Conservation (phyloP, 2,113 vertebrate genomes). For the Onychostruthus taczanowskii region DNA sequence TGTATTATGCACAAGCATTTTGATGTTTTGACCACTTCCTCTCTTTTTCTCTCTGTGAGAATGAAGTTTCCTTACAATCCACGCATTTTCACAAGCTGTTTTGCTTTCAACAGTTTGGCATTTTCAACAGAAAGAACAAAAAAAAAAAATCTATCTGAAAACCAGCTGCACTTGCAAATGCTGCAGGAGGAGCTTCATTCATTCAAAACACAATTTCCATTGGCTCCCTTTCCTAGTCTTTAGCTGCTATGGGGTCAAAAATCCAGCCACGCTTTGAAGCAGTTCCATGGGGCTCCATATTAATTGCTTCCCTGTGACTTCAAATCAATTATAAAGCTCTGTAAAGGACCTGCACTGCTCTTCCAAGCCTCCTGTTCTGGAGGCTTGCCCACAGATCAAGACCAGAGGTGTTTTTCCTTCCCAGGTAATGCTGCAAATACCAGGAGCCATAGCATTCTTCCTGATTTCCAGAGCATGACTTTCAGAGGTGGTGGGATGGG, state of each 20-base stretch:
- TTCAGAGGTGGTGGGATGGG: neutral
- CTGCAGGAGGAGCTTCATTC: slow-evolving; percentile 12
- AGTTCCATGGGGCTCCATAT: neutral
- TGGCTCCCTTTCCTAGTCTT: neutral
- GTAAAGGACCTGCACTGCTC: neutral
- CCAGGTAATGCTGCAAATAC: neutral
- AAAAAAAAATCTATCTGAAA: slow-evolving; percentile 9
- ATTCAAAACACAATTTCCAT: slow-evolving; percentile 36
- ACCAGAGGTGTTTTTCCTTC: neutral
- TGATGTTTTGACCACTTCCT: slow-evolving; percentile 68
- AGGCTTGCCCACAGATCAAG: neutral
- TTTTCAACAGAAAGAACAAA: slow-evolving; percentile 30
- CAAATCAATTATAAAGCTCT: neutral
- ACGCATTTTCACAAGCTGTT: slow-evolving; percentile 51
- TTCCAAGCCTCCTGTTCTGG: neutral
- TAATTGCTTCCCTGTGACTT: slow-evolving; percentile 24
- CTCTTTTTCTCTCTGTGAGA: slow-evolving; percentile 35
- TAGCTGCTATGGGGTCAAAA: neutral
- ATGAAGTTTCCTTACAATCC: slow-evolving; percentile 39
- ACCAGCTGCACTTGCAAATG: slow-evolving; percentile 63
- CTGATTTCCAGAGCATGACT: neutral
- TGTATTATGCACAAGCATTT: slow-evolving; percentile 51
- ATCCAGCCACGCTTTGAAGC: slow-evolving; percentile 31
- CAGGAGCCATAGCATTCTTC: neutral
- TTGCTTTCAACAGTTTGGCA: slow-evolving; percentile 59